These are phyloP conservation scores for Vespertilio murinus DNA, from an alignment of 2,797 vertebrate species.

Conservation along the genomic window DNA sequence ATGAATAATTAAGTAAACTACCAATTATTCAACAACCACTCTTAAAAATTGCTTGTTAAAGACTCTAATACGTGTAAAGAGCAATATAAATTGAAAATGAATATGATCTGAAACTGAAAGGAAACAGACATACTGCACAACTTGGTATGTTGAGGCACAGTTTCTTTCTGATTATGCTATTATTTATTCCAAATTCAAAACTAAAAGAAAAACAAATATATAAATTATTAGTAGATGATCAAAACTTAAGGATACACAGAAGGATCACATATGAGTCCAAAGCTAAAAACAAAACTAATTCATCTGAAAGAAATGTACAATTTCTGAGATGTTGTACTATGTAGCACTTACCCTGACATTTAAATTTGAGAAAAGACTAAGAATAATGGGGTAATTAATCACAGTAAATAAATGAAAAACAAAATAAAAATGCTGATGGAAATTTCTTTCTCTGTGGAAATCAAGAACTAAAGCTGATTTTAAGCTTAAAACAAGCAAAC, in stretches of 20 bases:
- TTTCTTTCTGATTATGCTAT: neutral
- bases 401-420: neutral
- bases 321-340: neutral
- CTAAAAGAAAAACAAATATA: neutral
- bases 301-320: neutral
- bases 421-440: neutral
- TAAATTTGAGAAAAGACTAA: neutral
- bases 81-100: neutral
- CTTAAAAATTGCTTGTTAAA: neutral
- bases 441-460: slow-evolving; percentile 19
- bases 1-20: neutral
- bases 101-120: neutral
- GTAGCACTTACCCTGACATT: neutral
- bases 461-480: neutral
- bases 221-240: neutral
- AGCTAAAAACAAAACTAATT: slow-evolving; percentile 24
- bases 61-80: neutral
- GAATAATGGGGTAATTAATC: neutral
- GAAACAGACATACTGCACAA: neutral
- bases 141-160: neutral
- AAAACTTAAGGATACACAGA: neutral
- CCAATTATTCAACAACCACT: neutral
- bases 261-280: neutral
- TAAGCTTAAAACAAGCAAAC: neutral
- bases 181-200: neutral